A percentile compares a stretch with the other conserved stretches of the same genome.
These are phyloP conservation scores for Torymus texanus DNA, from an alignment of 2,888 invertebrate genomes.

Conservation along the genomic window DNA sequence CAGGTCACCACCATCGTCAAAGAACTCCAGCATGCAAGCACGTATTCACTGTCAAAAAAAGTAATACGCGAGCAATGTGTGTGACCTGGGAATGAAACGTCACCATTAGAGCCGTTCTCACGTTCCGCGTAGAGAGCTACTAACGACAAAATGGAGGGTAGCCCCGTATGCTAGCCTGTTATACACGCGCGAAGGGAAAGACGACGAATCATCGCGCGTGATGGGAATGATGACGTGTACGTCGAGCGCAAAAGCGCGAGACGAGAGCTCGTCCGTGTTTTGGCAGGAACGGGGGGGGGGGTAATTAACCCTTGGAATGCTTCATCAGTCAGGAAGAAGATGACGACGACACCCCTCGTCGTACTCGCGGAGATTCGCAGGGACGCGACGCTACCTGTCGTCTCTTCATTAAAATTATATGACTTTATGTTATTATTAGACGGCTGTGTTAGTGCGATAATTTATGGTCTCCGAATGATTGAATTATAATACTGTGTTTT, in stretches of 20 bases:
- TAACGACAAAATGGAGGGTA: constrained; percentile 61
- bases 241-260: constrained; percentile 62
- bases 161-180: too few relatives aligned
- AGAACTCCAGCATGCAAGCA: too few relatives aligned
- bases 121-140: constrained; percentile 58
- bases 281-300: constrained; percentile 56
- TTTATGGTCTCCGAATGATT: too few relatives aligned
- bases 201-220: constrained; percentile 63
- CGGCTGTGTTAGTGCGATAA: too few relatives aligned
- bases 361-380: constrained; percentile 54
- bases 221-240: constrained; percentile 66
- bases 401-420: constrained; percentile 68
- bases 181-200: constrained; percentile 31
- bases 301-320: constrained; percentile 70
- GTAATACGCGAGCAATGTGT: not conserved
- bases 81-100: constrained; percentile 24
- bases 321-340: constrained; percentile 69
- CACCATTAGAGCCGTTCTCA: constrained; percentile 57
- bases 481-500: too few relatives aligned
- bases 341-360: constrained; percentile 62
- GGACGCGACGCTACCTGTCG: constrained; percentile 65
- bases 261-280: constrained; percentile 6
- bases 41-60: constrained; percentile 1
- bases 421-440: constrained; percentile 19
- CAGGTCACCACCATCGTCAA: not conserved